A percentile compares a stretch with the other conserved stretches of the same genome.
These are phyloP conservation scores for Branchinecta lynchi DNA, from an alignment of 1,140 invertebrate species.

Conservation along the genomic window DNA sequence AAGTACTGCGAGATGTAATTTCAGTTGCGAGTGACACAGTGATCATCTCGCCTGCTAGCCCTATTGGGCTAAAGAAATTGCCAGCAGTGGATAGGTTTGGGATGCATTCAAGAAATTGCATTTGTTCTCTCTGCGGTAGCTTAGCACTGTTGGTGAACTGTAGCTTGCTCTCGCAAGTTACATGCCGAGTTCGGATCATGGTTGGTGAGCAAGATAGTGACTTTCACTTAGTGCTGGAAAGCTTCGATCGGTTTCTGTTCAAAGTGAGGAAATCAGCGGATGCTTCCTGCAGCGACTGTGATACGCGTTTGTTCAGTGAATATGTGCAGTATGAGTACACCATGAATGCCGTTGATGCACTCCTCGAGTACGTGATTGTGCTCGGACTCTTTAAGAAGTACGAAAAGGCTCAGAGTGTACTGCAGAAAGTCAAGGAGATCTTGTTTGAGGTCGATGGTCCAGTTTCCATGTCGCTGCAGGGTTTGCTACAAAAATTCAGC, in stretches of 20 bases:
- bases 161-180: not conserved
- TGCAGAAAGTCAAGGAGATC: not conserved
- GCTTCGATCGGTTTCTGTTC: too few relatives aligned
- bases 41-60: too few relatives aligned
- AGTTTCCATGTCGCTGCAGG: not conserved
- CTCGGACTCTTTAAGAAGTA: not conserved
- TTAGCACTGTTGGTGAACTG: not conserved
- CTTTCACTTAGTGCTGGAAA: not conserved
- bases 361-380: not conserved
- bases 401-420: not conserved
- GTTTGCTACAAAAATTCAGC: not conserved
- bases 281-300: too few relatives aligned
- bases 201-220: not conserved
- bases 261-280: too few relatives aligned
- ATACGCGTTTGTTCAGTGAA: too few relatives aligned
- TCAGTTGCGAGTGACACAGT: too few relatives aligned
- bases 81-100: too few relatives aligned
- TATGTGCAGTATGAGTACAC: too few relatives aligned
- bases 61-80: too few relatives aligned
- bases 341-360: not conserved
- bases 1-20: too few relatives aligned
- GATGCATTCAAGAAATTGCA: not conserved
- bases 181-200: not conserved
- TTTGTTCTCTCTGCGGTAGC: not conserved
- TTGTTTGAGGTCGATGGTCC: not conserved